phyloP scores from a whole-genome alignment of 2,888 invertebrate species.

The Spatulosminthurus flaviceps region DNA sequence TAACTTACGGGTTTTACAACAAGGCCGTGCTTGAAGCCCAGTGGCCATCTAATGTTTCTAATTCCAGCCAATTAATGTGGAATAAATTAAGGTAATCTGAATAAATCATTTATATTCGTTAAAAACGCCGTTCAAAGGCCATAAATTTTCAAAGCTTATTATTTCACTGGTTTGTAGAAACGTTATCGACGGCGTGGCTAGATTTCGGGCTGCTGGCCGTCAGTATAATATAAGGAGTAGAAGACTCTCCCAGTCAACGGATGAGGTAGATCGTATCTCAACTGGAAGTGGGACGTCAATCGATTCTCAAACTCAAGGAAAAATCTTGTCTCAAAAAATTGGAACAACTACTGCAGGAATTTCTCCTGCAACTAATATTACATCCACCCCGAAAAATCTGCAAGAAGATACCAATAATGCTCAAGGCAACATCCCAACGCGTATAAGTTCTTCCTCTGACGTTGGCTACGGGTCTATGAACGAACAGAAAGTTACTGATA shows the following conservation, averaged over 20 bases:
- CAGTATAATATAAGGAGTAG: conserved; percentile 55
- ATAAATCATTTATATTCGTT: too few relatives aligned
- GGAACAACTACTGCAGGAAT: not conserved
- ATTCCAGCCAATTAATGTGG: conserved; percentile 88
- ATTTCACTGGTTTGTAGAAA: conserved; percentile 70
- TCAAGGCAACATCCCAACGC: conserved; percentile 53
- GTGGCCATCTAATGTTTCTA: conserved; percentile 83
- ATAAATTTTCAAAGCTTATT: too few relatives aligned
- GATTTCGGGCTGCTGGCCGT: conserved; percentile 83
- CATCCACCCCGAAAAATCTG: conserved; percentile 46
- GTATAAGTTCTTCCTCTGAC: conserved; percentile 66
- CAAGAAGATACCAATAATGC: conserved; percentile 42
- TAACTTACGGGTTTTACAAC: conserved; percentile 93
- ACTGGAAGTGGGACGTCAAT: conserved; percentile 60
- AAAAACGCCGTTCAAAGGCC: too few relatives aligned
- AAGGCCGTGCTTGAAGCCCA: conserved; percentile 90
- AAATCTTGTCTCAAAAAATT: conserved; percentile 41
- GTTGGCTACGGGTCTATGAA: conserved; percentile 69
- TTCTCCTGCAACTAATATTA: not conserved
- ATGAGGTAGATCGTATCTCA: conserved; percentile 63
- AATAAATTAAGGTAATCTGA: conserved; percentile 86
- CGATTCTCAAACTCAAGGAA: conserved; percentile 49
- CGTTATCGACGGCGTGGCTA: conserved; percentile 87
- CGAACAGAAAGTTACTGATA: conserved; percentile 64
- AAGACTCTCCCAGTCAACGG: conserved; percentile 58